Conservation (phyloP, 2,797 vertebrate species). For the Uromys caudimaculatus region DNA sequence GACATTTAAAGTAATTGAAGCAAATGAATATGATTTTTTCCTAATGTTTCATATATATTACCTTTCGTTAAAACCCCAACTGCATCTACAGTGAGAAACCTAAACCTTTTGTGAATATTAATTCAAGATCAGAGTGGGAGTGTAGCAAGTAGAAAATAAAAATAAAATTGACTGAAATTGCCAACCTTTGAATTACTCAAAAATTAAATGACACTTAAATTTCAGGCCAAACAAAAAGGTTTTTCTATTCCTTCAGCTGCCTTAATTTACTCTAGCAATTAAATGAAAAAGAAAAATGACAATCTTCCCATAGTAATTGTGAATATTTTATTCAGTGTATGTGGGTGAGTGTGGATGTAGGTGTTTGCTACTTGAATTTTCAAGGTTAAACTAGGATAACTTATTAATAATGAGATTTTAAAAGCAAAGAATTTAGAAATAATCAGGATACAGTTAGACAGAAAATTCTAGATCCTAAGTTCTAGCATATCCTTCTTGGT, state of each 20-base stretch:
- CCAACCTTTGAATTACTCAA: neutral
- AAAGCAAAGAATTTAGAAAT: neutral
- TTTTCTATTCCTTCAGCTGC: neutral
- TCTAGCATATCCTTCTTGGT: neutral
- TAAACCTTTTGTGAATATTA: slow-evolving; percentile 20
- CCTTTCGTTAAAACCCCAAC: slow-evolving; percentile 62
- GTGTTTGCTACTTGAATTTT: neutral
- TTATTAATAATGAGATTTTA: neutral
- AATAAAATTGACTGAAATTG: slow-evolving; percentile 55
- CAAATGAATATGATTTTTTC: slow-evolving; percentile 65
- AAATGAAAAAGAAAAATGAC: slow-evolving; percentile 41
- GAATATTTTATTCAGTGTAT: slow-evolving; percentile 21
- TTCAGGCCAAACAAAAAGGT: slow-evolving; percentile 6
- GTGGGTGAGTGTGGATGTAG: neutral
- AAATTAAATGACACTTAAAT: slow-evolving; percentile 24
- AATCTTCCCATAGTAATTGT: neutral
- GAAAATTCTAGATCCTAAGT: neutral
- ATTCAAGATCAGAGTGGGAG: neutral
- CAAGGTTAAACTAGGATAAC: neutral
- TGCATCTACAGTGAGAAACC: neutral
- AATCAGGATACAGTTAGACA: neutral
- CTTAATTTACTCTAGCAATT: slow-evolving; percentile 48
- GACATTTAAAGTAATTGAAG: slow-evolving; percentile 65
- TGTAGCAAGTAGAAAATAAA: slow-evolving; percentile 32
- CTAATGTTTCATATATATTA: slow-evolving; percentile 60